phyloP scores from a whole-genome alignment of 1,140 invertebrate genomes.

The Drosophila melanogaster region Release_6_plus_ISO1_MT NT_037436.4:2170501-2171000 shows the following conservation, averaged over 20 bases:
- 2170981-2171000: not conserved
- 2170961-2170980: not conserved
- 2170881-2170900: not conserved
- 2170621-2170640: conserved; percentile 86
- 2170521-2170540: conserved; percentile 89
- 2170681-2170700: conserved; percentile 86
- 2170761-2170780: not conserved
- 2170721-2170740: too few species aligned
- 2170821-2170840: conserved; percentile 58
- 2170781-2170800: conserved; percentile 4
- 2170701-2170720: not conserved
- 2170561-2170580: conserved; percentile 89
- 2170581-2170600: conserved; percentile 90
- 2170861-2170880: not conserved
- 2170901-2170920: too few species aligned
- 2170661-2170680: conserved; percentile 88
- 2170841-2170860: conserved; percentile 41
- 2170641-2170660: conserved; percentile 88
- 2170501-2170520: conserved; percentile 89
- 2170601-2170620: conserved; percentile 90
- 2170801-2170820: conserved; percentile 19
- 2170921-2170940: not conserved
- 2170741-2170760: too few species aligned
- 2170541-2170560: conserved; percentile 86
- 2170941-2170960: not conserved